Evolutionary conservation across 2,888 invertebrate genomes (phyloP).

Genomic region (Xestobium rufovillosum): DNA sequence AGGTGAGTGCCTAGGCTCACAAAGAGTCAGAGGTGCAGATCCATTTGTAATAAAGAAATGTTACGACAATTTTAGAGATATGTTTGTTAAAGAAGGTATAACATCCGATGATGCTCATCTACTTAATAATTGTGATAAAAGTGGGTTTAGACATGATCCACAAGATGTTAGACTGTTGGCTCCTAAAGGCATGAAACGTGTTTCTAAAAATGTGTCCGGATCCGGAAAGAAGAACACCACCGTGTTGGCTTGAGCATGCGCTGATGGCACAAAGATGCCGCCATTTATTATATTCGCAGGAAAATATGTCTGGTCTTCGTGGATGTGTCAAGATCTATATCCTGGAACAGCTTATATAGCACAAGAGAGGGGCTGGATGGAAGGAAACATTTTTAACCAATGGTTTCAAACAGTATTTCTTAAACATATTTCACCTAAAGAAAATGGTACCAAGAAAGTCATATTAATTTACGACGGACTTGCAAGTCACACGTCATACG

Average conservation of each 20-base stretch:
- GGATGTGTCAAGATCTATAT: too few species aligned
- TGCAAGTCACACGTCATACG: too few species aligned
- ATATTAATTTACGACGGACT: constrained; percentile 10
- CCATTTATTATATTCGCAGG: too few species aligned
- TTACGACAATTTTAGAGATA: constrained; percentile 4
- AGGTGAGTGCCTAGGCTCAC: too few species aligned
- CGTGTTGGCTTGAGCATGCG: constrained; percentile 9
- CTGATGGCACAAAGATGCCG: constrained; percentile 9
- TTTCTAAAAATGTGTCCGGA: constrained; percentile 9
- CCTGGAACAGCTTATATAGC: too few species aligned
- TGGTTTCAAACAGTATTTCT: constrained; percentile 9
- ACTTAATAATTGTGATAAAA: constrained; percentile 7
- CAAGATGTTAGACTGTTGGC: constrained; percentile 5
- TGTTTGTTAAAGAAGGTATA: constrained; percentile 9
- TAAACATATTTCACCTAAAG: constrained; percentile 8
- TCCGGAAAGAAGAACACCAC: constrained; percentile 6
- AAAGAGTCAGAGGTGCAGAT: constrained; percentile 7
- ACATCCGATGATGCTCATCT: constrained; percentile 9
- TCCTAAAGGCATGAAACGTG: constrained; percentile 9
- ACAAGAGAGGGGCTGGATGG: constrained; percentile 7
- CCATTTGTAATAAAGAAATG: constrained; percentile 9
- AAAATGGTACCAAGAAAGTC: constrained; percentile 9
- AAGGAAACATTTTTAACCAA: constrained; percentile 7
- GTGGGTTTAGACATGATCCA: constrained; percentile 9
- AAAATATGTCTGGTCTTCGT: too few species aligned